These are phyloP conservation scores for Aix galericulata DNA, from an alignment of 2,113 vertebrate species.

Conservation along the genomic window DNA sequence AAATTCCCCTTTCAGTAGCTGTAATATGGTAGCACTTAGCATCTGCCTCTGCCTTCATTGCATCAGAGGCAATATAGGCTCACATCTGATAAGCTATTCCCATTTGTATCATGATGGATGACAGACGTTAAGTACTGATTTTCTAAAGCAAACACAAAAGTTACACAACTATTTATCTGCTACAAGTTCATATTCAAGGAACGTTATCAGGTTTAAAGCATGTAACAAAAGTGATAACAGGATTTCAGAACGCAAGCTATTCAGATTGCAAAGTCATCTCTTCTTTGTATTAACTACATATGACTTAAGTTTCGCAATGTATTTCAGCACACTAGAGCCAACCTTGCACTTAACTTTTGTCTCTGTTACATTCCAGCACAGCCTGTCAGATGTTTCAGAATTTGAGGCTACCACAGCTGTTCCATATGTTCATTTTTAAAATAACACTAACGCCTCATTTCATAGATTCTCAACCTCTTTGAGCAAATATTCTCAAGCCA, in stretches of 20 bases:
- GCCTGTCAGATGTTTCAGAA: not conserved
- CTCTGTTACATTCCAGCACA: not conserved
- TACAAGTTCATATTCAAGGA: not conserved
- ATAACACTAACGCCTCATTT: not conserved
- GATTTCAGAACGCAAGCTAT: not conserved
- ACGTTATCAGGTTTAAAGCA: not conserved
- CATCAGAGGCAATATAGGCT: not conserved
- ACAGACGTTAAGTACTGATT: not conserved
- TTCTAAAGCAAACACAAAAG: not conserved
- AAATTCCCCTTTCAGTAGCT: not conserved
- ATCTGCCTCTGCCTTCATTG: not conserved
- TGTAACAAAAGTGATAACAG: not conserved
- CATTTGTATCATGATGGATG: not conserved
- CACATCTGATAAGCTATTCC: not conserved
- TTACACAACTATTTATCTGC: not conserved
- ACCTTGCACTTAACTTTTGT: not conserved
- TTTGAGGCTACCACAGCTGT: not conserved
- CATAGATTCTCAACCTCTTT: not conserved
- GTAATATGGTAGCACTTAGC: not conserved
- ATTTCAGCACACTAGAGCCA: not conserved
- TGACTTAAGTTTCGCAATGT: not conserved
- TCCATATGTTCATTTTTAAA: conserved; percentile 25
- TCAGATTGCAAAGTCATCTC: conserved; percentile 11
- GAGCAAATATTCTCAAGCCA: not conserved
- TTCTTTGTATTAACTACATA: conserved; percentile 22